Conservation (phyloP, 2,113 vertebrate species). For the human region DNA sequence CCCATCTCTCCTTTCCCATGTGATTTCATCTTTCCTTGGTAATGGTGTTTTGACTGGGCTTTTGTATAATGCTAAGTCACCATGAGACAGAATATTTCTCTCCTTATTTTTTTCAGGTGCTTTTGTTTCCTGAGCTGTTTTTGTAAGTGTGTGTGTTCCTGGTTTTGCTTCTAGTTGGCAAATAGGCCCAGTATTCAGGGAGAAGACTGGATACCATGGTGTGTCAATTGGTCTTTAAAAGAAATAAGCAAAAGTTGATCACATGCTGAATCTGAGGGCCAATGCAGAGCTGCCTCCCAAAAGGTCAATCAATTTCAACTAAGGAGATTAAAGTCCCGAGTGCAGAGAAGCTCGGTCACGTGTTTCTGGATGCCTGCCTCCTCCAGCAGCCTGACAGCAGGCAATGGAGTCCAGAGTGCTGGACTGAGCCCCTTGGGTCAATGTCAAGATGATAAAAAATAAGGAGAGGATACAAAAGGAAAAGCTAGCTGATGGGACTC, state of each 20-base stretch:
- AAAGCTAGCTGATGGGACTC: not conserved
- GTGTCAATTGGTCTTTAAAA: conserved; percentile 52
- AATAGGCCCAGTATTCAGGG: not conserved
- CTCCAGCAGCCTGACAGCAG: not conserved
- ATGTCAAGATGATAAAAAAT: not conserved
- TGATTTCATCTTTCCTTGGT: conserved; percentile 46
- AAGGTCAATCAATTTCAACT: conserved; percentile 72
- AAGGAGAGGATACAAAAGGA: not conserved
- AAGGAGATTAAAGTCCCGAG: conserved; percentile 62
- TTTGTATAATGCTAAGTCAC: conserved; percentile 27
- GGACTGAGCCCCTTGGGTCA: not conserved
- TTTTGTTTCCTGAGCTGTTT: conserved; percentile 50
- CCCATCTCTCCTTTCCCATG: not conserved
- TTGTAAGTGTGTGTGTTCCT: not conserved
- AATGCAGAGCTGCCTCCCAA: not conserved
- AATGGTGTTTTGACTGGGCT: conserved; percentile 42
- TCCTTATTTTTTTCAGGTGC: conserved; percentile 31
- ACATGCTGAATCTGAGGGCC: not conserved
- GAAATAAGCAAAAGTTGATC: conserved; percentile 34
- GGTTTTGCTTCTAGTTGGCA: conserved; percentile 22
- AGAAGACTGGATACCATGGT: not conserved
- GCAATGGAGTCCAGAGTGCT: not conserved
- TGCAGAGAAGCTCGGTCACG: not conserved
- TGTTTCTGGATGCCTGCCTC: not conserved
- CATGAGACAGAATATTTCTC: conserved; percentile 6